Evolutionary conservation across 1,140 invertebrate genomes (phyloP).

Genomic region (Ostrea denselamellosa): DNA sequence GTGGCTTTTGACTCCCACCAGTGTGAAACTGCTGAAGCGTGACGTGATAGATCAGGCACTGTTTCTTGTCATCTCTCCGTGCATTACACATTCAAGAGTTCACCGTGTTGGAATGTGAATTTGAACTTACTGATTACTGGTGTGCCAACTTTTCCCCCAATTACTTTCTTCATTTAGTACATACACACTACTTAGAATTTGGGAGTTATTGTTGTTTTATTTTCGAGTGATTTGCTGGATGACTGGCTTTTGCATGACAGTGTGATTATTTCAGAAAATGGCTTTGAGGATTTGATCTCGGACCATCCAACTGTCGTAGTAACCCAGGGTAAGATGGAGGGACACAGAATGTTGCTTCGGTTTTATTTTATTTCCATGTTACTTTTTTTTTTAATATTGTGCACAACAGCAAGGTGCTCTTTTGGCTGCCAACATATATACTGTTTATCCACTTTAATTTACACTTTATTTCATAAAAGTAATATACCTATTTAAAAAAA

Average conservation of each 20-base stretch:
- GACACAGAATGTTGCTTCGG: neutral
- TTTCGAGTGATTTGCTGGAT: conserved; percentile 18
- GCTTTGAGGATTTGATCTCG: conserved; percentile 33
- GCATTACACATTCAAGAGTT: conserved; percentile 4
- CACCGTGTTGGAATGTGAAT: conserved; percentile 32
- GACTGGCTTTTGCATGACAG: conserved; percentile 5
- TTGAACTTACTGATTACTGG: neutral
- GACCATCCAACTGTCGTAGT: conserved; percentile 9
- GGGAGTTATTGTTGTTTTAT: conserved; percentile 5
- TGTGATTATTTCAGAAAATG: conserved; percentile 36
- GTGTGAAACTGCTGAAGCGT: conserved; percentile 4
- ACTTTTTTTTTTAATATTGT: neutral
- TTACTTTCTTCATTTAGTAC: neutral
- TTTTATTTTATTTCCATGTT: neutral
- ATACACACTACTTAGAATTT: neutral
- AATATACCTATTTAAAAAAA: neutral
- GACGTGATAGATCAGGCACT: conserved; percentile 34
- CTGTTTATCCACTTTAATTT: neutral
- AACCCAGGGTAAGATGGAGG: conserved; percentile 4
- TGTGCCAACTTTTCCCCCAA: neutral
- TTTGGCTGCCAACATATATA: neutral
- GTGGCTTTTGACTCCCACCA: neutral
- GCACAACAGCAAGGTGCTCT: neutral
- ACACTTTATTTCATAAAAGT: neutral
- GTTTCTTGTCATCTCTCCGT: conserved; percentile 6